Evolutionary conservation across 2,113 vertebrate species (phyloP).

Genomic region (Brachirus orientalis): DNA sequence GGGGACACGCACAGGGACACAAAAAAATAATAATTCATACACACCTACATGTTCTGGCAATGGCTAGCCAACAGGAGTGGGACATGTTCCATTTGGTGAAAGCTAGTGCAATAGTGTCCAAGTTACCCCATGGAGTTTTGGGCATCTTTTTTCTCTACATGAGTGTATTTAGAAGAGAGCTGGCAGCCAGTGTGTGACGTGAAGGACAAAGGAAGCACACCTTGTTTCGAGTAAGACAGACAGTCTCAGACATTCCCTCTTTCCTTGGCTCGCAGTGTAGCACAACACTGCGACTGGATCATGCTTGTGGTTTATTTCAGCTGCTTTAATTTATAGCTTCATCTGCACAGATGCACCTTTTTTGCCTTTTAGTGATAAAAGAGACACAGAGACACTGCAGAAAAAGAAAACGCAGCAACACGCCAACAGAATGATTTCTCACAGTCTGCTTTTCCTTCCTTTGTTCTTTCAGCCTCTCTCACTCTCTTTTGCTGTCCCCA

Average conservation of each 20-base stretch:
- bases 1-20: constrained; percentile 32
- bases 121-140: constrained; percentile 27
- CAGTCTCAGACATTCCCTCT: constrained; percentile 57
- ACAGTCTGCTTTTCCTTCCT: constrained; percentile 39
- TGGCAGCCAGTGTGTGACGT: constrained; percentile 25
- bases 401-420: constrained; percentile 24
- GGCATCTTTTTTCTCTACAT: constrained; percentile 30
- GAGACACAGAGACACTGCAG: not conserved
- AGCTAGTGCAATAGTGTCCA: constrained; percentile 2
- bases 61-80: constrained; percentile 32
- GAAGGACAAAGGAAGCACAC: constrained; percentile 59
- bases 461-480: constrained; percentile 44
- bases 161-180: constrained; percentile 20
- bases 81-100: constrained; percentile 28
- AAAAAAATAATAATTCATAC: constrained; percentile 16
- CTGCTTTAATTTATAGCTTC: constrained; percentile 37
- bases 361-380: constrained; percentile 40
- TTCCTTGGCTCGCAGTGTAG: constrained; percentile 23
- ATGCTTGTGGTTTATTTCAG: constrained; percentile 31
- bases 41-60: constrained; percentile 40
- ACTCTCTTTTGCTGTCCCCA: constrained; percentile 10
- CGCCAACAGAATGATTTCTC: constrained; percentile 49
- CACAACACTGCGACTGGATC: constrained; percentile 33
- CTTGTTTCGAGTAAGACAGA: constrained; percentile 57
- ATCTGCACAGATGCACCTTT: constrained; percentile 38